Evolutionary conservation across 2,113 vertebrate species (phyloP).

Genomic region (Salvator merianae): DNA sequence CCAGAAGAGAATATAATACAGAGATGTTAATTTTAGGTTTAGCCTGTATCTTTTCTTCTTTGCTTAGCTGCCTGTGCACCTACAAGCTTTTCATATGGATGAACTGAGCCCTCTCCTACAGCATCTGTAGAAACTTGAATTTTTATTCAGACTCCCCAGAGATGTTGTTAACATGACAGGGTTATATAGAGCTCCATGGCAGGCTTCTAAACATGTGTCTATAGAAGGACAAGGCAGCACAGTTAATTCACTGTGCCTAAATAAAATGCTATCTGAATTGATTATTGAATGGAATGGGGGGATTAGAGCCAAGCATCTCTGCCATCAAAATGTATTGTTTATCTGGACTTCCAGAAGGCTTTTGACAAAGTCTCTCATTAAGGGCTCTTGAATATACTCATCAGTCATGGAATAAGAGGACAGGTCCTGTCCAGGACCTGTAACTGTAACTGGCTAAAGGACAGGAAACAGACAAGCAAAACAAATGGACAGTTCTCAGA

Average conservation of each 20-base stretch:
- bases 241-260: not conserved
- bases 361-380: too few relatives aligned
- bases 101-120: not conserved
- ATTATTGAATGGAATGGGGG: not conserved
- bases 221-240: not conserved
- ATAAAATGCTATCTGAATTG: not conserved
- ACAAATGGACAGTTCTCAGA: too few relatives aligned
- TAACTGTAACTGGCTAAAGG: too few relatives aligned
- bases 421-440: too few relatives aligned
- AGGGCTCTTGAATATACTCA: too few relatives aligned
- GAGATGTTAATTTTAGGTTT: not conserved
- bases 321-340: not conserved
- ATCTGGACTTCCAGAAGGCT: too few relatives aligned
- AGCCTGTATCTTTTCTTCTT: not conserved
- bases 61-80: too few relatives aligned
- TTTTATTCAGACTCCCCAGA: not conserved
- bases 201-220: not conserved
- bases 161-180: not conserved
- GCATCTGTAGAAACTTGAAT: not conserved
- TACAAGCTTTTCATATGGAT: not conserved
- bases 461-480: too few relatives aligned
- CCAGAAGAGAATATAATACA: not conserved
- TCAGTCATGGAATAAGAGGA: too few relatives aligned
- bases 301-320: not conserved
- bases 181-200: not conserved